Percentiles rank a stretch among this genome's conserved stretches.
Conservation (phyloP, 2,888 invertebrate species). For the Rhamnusium bicolor region DNA sequence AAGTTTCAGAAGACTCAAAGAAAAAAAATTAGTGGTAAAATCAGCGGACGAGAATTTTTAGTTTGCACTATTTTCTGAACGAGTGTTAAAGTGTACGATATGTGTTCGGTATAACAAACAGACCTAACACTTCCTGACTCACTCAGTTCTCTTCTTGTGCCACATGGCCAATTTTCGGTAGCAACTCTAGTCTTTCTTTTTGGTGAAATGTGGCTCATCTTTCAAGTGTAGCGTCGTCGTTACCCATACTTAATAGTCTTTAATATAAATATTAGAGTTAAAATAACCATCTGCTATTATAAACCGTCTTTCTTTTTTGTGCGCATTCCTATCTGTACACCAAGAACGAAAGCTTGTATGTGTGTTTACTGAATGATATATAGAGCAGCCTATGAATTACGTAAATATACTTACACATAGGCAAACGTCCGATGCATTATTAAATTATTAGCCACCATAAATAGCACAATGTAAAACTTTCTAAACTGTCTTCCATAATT, state of each 20-base stretch:
- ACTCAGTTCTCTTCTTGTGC: too few species aligned
- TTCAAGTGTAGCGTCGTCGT: too few species aligned
- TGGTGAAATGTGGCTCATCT: too few species aligned
- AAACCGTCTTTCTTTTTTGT: not conserved
- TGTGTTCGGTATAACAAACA: too few species aligned
- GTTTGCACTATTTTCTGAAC: too few species aligned
- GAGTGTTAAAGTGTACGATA: too few species aligned
- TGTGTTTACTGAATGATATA: not conserved
- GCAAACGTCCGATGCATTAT: not conserved
- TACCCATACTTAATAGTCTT: not conserved
- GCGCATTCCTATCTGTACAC: not conserved
- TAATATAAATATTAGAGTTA: not conserved
- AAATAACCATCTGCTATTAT: not conserved
- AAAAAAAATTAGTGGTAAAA: too few species aligned
- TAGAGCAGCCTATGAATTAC: slow-evolving; percentile 7
- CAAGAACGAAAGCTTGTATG: not conserved
- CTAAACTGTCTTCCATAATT: slow-evolving; percentile 14
- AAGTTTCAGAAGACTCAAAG: too few species aligned
- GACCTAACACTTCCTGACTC: too few species aligned
- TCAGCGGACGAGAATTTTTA: too few species aligned
- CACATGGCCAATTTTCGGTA: too few species aligned
- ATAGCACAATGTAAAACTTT: slow-evolving; percentile 2
- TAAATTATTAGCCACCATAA: not conserved
- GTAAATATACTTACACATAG: not conserved
- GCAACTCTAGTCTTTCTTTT: too few species aligned